Evolutionary conservation across 2,888 invertebrate species (phyloP), one percentile per base, ranked within the genome.

Genomic region (Morpho helenor): DNA sequence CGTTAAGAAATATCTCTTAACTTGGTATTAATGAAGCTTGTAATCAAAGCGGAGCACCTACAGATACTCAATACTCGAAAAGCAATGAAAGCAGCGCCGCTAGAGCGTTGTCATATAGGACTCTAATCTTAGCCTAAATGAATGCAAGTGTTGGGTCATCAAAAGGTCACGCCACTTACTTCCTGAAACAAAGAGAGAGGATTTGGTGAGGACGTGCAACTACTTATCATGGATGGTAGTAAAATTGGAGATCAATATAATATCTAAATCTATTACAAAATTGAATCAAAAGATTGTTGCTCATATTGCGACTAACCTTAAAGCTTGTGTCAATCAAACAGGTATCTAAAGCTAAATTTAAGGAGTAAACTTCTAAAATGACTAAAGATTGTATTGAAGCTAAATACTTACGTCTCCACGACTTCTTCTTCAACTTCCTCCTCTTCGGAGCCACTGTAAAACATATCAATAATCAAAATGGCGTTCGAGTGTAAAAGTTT

Each of bases 341-440:
- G 64, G 68, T 66, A 76, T 70, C 79, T 16, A 16, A 16, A 16
- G 16, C 16, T 16, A 16, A 16, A 16, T 16, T 16, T 16, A 16
- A 16, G 16, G 16, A 16, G 16, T 16, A 16, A 16, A 16, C 16
- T 79, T 84, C 82, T 66, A 72, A 66, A 74, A 68, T 73, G 68
- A 31, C 73, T 77, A 80, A 68, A 67, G 16, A 16, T 16, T 16
- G 23, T 3, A 22, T 41, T 50, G 40, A 10, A 40, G 53, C 40
- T 39, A 64, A 66, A 72, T 78, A 94, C 95, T 95, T 94, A 95
- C 95, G 93, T 93, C 87, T 93, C 93, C 78, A 89, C 92, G 80
- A 95, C 94, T 93, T 95, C 95, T 93, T 95, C 94, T 91, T 94
- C 94, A 77, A 93, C 93, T 91, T 93, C 93, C 91, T 94, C 94